Conservation (phyloP, 2,888 invertebrate genomes). For the Drosophila demipolita region DNA sequence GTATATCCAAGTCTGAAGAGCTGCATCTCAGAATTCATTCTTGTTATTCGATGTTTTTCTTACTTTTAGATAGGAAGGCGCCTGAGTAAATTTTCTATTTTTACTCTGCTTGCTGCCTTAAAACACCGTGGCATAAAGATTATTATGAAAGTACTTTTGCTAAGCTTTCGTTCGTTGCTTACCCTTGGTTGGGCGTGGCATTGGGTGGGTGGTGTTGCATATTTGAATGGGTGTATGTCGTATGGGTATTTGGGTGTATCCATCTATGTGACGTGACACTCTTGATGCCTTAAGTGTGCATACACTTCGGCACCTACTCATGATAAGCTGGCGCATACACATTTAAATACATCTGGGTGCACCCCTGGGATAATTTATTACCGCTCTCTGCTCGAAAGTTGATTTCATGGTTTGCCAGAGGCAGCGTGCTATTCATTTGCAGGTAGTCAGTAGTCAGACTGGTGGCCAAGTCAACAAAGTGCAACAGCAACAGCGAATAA, state of each 20-base stretch:
- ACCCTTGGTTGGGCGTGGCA: neutral
- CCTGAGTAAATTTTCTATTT: slow-evolving; percentile 23
- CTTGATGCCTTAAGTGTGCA: slow-evolving; percentile 64
- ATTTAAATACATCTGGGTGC: slow-evolving; percentile 22
- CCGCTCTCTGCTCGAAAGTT: slow-evolving; percentile 23
- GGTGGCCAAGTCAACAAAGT: slow-evolving; percentile 5
- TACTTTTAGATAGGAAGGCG: slow-evolving; percentile 12
- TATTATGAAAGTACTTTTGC: slow-evolving; percentile 73
- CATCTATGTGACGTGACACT: slow-evolving; percentile 66
- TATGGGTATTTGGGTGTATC: slow-evolving; percentile 41
- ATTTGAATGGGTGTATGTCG: slow-evolving; percentile 5
- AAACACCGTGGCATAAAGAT: slow-evolving; percentile 71
- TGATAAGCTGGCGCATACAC: slow-evolving; percentile 14
- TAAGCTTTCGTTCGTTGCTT: slow-evolving; percentile 58
- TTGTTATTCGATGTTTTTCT: slow-evolving; percentile 6
- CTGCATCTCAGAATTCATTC: neutral
- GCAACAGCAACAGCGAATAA: slow-evolving; percentile 1
- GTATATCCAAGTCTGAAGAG: neutral
- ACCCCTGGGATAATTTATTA: slow-evolving; percentile 33
- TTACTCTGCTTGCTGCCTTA: slow-evolving; percentile 25
- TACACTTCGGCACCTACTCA: slow-evolving; percentile 57
- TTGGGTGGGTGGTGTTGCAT: neutral
- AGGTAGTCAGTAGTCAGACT: neutral
- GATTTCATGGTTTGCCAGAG: slow-evolving; percentile 14
- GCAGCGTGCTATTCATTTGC: neutral